phyloP scores from a whole-genome alignment of 2,888 invertebrate genomes.

The Aleiodes leptofemur region DNA sequence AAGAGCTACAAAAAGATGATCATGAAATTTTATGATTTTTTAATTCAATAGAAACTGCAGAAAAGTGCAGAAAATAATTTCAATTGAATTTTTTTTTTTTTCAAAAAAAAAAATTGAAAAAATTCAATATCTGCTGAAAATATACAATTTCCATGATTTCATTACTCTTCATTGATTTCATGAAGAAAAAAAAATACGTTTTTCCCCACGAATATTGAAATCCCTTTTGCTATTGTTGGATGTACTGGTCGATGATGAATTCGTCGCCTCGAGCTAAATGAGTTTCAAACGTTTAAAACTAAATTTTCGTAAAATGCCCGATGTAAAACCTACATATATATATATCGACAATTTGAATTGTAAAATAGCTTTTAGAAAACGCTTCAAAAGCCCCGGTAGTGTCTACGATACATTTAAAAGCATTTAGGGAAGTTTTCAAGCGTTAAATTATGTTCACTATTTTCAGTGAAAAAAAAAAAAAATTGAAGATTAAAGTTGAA shows the following conservation, averaged over 20 bases:
- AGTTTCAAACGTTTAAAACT: not conserved
- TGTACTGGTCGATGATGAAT: not conserved
- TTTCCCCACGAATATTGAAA: not conserved
- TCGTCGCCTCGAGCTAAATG: conserved; percentile 1
- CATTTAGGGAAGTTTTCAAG: conserved; percentile 58
- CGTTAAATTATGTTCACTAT: conserved; percentile 29
- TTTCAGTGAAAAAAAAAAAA: conserved; percentile 12
- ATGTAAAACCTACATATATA: conserved; percentile 66
- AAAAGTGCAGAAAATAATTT: no score
- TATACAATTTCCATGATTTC: no score
- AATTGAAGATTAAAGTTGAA: not conserved
- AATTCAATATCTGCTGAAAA: no score
- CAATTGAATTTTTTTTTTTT: no score
- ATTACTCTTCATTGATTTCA: no score
- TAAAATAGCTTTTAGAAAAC: conserved; percentile 57
- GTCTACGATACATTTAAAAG: conserved; percentile 55
- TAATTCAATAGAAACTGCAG: no score
- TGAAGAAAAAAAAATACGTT: no score
- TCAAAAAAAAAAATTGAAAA: no score
- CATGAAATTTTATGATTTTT: no score
- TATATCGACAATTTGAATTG: conserved; percentile 68
- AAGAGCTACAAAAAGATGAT: no score
- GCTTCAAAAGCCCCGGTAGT: conserved; percentile 19
- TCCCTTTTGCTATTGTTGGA: not conserved
- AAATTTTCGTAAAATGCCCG: conserved; percentile 22